These are phyloP conservation scores for Heptranchias perlo DNA, from an alignment of 2,113 vertebrate species.

Conservation along the genomic window DNA sequence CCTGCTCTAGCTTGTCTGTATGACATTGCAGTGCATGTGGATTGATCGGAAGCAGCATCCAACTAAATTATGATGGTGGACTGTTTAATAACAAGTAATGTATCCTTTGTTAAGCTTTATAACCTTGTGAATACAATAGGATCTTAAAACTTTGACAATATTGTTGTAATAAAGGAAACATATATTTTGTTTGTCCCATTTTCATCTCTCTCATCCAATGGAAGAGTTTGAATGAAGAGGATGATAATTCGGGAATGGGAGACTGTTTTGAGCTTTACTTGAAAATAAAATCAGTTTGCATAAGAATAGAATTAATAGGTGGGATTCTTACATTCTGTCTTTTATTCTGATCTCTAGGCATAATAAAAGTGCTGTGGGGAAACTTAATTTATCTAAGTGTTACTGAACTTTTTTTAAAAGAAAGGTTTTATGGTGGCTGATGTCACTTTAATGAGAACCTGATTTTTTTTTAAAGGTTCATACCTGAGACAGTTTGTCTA, in stretches of 20 bases:
- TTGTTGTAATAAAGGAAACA: neutral
- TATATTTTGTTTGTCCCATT: neutral
- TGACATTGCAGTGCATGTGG: neutral
- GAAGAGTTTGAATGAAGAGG: neutral
- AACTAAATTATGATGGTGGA: slow-evolving; percentile 12
- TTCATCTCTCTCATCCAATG: neutral
- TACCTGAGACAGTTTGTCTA: neutral
- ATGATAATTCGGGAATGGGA: neutral
- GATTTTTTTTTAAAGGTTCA: neutral
- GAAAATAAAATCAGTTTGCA: slow-evolving; percentile 23
- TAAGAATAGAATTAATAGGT: neutral
- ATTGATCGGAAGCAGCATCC: neutral
- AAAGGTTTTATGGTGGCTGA: neutral
- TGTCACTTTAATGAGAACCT: neutral
- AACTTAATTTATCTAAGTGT: neutral
- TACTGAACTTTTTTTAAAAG: neutral
- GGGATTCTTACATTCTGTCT: neutral
- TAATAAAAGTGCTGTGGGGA: neutral
- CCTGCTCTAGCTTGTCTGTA: neutral
- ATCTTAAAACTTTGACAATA: neutral
- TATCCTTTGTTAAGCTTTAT: neutral
- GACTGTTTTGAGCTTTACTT: neutral
- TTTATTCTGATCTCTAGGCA: neutral
- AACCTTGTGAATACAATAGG: neutral
- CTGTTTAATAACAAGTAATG: neutral